Evolutionary conservation across 2,113 vertebrate genomes (phyloP).

Genomic region (Shinisaurus crocodilurus): DNA sequence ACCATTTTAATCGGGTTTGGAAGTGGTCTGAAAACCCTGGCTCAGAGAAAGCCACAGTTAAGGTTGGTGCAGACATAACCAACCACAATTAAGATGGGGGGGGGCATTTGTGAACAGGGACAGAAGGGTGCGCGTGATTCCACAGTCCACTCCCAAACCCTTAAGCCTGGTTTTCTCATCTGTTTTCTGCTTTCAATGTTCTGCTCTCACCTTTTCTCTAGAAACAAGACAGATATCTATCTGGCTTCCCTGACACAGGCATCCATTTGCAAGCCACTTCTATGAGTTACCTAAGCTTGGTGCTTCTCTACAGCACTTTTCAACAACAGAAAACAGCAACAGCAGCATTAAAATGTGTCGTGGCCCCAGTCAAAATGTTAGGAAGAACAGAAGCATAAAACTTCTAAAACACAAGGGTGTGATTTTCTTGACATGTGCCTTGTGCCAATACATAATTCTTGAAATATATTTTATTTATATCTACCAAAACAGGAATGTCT

Average conservation of each 20-base stretch:
- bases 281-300: neutral
- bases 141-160: no score
- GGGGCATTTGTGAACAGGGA: neutral
- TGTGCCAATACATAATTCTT: neutral
- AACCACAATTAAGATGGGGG: neutral
- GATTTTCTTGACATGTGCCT: neutral
- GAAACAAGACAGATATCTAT: neutral
- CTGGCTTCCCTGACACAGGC: neutral
- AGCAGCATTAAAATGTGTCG: neutral
- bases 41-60: neutral
- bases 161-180: no score
- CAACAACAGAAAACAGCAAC: neutral
- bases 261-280: neutral
- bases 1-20: neutral
- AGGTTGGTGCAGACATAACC: neutral
- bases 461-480: neutral
- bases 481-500: conserved; percentile 49
- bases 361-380: no score
- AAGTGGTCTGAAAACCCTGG: neutral
- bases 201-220: neutral
- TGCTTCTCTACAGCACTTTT: neutral
- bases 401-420: neutral
- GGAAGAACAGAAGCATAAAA: neutral
- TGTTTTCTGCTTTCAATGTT: neutral
- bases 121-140: neutral